Conservation (phyloP, 2,113 vertebrate genomes). For the Ibidorhyncha struthersii region DNA sequence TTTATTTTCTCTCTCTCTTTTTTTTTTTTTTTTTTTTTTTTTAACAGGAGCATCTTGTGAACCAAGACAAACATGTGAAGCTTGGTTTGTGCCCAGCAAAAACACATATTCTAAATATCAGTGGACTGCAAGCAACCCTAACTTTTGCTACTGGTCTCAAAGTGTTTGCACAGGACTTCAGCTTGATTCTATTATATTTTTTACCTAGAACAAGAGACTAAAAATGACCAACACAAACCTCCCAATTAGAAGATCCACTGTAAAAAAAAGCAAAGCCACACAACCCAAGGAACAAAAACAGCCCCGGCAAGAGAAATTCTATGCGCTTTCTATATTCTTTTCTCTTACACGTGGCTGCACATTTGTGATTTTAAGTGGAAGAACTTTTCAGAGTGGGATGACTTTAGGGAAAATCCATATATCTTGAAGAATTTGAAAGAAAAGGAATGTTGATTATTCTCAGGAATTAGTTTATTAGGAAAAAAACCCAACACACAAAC, state of each 20-base stretch:
- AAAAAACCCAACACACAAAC: not conserved
- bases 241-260: not conserved
- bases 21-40: not conserved
- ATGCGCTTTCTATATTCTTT: not conserved
- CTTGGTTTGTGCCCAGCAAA: constrained; percentile 46
- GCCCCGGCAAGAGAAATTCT: not conserved
- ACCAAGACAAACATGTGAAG: constrained; percentile 57
- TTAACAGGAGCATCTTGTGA: constrained; percentile 27
- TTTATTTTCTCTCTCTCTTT: constrained; percentile 8
- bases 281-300: not conserved
- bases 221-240: not conserved
- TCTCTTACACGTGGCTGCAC: not conserved
- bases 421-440: not conserved
- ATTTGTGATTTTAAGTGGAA: not conserved
- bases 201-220: not conserved
- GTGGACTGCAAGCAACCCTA: not conserved
- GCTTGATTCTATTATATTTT: constrained; percentile 1
- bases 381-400: not conserved
- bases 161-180: not conserved
- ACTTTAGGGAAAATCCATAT: not conserved
- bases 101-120: constrained; percentile 40
- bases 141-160: constrained; percentile 35
- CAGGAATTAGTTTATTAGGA: not conserved
- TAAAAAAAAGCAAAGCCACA: not conserved
- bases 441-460: not conserved